Conservation (phyloP, 1,140 invertebrate genomes). For the Drosophila willistoni region DNA sequence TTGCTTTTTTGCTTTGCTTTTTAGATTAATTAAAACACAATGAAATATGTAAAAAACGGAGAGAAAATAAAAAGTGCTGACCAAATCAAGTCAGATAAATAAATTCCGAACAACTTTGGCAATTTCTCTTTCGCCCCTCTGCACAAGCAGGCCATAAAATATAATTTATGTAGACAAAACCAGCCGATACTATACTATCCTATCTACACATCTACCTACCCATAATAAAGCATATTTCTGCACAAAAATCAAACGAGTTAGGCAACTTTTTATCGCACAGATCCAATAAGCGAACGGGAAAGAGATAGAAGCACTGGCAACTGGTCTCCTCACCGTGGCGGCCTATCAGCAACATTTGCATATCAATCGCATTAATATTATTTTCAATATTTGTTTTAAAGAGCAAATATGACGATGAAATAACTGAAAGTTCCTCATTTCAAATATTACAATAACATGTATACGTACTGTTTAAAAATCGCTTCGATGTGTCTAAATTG, state of each 20-base stretch:
- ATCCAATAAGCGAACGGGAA: conserved; percentile 18
- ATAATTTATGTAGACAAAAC: conserved; percentile 67
- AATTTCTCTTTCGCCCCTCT: conserved; percentile 26
- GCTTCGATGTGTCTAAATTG: conserved; percentile 28
- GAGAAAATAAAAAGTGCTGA: conserved; percentile 26
- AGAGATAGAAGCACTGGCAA: conserved; percentile 45
- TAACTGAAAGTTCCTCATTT: conserved; percentile 23
- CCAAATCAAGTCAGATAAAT: conserved; percentile 52
- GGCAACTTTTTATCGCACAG: conserved; percentile 61
- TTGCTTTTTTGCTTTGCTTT: conserved; percentile 34
- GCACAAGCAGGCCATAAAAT: conserved; percentile 75
- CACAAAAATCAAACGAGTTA: conserved; percentile 74
- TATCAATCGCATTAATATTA: conserved; percentile 75
- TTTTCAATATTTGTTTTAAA: conserved; percentile 55
- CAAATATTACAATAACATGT: conserved; percentile 8
- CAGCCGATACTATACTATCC: conserved; percentile 13
- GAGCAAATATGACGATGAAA: conserved; percentile 28
- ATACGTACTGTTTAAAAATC: conserved; percentile 34
- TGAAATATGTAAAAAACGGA: conserved; percentile 15
- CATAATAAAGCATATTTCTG: conserved; percentile 80
- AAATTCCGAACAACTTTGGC: conserved; percentile 22
- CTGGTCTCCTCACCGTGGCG: neutral
- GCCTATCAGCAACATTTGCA: conserved; percentile 72
- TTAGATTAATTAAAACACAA: conserved; percentile 29
- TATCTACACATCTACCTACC: conserved; percentile 15